Conservation (phyloP, 2,797 vertebrate species). For the Telmatherina bonti region DNA sequence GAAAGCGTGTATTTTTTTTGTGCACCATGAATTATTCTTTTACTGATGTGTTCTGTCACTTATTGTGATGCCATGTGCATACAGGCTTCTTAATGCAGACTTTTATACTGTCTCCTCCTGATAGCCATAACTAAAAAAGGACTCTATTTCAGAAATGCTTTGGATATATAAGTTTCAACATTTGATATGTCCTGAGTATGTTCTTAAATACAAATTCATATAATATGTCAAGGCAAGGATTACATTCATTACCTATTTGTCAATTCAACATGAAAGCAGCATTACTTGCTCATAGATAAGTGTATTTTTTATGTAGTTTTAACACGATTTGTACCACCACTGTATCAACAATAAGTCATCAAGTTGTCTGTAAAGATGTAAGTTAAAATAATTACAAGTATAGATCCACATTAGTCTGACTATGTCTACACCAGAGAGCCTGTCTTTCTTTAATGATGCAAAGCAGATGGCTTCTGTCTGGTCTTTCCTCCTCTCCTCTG, state of each 20-base stretch:
- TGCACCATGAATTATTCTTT: background rate
- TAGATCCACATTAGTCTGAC: constrained; percentile 34
- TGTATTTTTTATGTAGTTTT: background rate
- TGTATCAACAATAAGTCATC: constrained; percentile 13
- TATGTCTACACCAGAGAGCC: constrained; percentile 22
- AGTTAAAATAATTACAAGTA: constrained; percentile 6
- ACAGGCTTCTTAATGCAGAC: background rate
- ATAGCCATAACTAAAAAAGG: background rate
- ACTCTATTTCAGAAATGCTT: background rate
- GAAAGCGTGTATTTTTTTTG: background rate
- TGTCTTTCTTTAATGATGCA: constrained; percentile 53
- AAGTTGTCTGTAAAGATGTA: constrained; percentile 7
- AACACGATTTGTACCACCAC: background rate
- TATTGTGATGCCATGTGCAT: background rate
- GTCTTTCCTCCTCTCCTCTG: constrained; percentile 45
- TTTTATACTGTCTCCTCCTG: background rate
- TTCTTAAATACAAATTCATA: background rate
- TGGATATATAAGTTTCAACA: background rate
- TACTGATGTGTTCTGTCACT: background rate
- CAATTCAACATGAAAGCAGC: background rate
- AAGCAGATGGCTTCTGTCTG: constrained; percentile 74
- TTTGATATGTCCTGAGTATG: background rate
- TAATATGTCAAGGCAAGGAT: background rate
- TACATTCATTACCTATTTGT: too few species aligned
- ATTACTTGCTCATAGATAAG: too few species aligned